Evolutionary conservation across 2,888 invertebrate species (phyloP).

Genomic region (Cyrtodaria siliqua): DNA sequence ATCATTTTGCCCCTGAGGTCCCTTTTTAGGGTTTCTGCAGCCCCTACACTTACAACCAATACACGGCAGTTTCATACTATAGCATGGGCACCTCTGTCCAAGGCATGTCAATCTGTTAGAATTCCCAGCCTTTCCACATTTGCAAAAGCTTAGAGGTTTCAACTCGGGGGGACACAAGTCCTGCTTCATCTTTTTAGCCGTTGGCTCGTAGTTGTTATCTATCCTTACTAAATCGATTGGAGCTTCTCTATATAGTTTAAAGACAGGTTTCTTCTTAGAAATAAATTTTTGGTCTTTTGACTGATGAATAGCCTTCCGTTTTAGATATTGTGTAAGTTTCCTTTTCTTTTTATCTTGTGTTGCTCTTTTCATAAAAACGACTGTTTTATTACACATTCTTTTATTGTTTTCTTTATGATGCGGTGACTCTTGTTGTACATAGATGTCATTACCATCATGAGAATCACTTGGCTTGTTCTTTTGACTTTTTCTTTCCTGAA

Average conservation of each 20-base stretch:
- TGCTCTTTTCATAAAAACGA: slow-evolving; percentile 40
- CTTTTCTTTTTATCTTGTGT: slow-evolving; percentile 17
- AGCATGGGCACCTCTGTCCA: slow-evolving; percentile 97
- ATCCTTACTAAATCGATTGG: slow-evolving; percentile 40
- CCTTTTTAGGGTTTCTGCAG: slow-evolving; percentile 92
- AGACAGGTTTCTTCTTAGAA: background rate
- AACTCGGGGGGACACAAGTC: slow-evolving; percentile 55
- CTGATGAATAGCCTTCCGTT: slow-evolving; percentile 17
- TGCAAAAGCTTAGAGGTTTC: slow-evolving; percentile 87
- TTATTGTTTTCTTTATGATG: slow-evolving; percentile 14
- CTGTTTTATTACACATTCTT: slow-evolving; percentile 22
- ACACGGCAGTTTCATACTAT: slow-evolving; percentile 95
- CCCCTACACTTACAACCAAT: slow-evolving; percentile 96
- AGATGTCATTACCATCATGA: too few species aligned
- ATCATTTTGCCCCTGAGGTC: slow-evolving; percentile 35
- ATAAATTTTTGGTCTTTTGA: slow-evolving; percentile 4
- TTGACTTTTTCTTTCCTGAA: background rate
- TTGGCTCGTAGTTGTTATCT: slow-evolving; percentile 47
- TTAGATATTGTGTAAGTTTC: slow-evolving; percentile 21
- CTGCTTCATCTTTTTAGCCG: slow-evolving; percentile 51
- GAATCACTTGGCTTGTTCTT: background rate
- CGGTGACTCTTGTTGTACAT: too few species aligned
- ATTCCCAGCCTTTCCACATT: slow-evolving; percentile 96
- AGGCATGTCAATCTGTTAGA: slow-evolving; percentile 97
- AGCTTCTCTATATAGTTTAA: slow-evolving; percentile 19